Percentiles rank a stretch among this genome's conserved stretches.
phyloP scores from a whole-genome alignment of 2,797 vertebrate genomes.

The Betta splendens region DNA sequence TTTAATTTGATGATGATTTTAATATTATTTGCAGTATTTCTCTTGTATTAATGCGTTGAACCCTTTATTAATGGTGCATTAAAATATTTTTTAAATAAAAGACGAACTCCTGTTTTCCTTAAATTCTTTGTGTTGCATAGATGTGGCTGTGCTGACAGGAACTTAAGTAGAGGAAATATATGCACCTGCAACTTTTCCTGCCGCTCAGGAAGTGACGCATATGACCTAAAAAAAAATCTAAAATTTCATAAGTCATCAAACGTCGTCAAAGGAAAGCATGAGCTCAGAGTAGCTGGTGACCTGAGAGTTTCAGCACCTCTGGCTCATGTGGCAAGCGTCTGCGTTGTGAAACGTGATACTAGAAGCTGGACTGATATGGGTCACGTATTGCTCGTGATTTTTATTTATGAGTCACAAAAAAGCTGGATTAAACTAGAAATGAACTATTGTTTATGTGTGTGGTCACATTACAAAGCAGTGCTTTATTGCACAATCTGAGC shows the following conservation, averaged over 20 bases:
- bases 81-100: slow-evolving; percentile 90
- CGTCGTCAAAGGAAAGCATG: not conserved
- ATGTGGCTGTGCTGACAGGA: slow-evolving; percentile 21
- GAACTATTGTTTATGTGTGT: not conserved
- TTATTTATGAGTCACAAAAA: slow-evolving; percentile 18
- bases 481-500: too few relatives aligned
- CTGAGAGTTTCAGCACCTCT: not conserved
- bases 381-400: not conserved
- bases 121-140: too few relatives aligned
- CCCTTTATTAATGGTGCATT: slow-evolving; percentile 91
- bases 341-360: not conserved
- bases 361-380: not conserved
- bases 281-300: not conserved
- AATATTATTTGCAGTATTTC: slow-evolving; percentile 90
- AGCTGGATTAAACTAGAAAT: slow-evolving; percentile 1
- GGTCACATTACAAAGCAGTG: not conserved
- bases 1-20: slow-evolving; percentile 85
- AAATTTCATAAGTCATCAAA: not conserved
- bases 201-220: slow-evolving; percentile 18
- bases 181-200: slow-evolving; percentile 46
- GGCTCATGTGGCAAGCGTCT: not conserved
- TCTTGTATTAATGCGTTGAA: slow-evolving; percentile 90
- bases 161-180: slow-evolving; percentile 12
- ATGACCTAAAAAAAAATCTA: not conserved
- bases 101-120: slow-evolving; percentile 15